A percentile compares a stretch with the other conserved stretches of the same genome.
Evolutionary conservation across 2,888 invertebrate genomes (phyloP).

Genomic region (Clostera curtula): DNA sequence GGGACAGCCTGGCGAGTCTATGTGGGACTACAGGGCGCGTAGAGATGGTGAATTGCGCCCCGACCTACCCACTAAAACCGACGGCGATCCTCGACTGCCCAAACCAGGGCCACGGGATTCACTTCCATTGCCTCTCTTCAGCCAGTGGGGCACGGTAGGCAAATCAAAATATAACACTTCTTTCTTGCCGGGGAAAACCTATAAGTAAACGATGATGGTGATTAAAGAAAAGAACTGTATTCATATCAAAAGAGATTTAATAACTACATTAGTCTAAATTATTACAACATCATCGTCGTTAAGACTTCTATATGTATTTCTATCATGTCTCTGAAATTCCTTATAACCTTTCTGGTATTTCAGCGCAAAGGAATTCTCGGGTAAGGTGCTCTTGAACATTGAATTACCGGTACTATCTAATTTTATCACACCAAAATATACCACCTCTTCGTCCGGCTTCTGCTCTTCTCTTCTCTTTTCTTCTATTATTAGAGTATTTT

Average conservation of each 20-base stretch:
- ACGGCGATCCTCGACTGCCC: too few relatives aligned
- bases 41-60: too few relatives aligned
- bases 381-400: slow-evolving; percentile 37
- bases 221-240: too few relatives aligned
- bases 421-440: slow-evolving; percentile 59
- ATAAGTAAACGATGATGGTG: too few relatives aligned
- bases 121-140: too few relatives aligned
- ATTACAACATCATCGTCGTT: slow-evolving; percentile 42
- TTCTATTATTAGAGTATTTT: slow-evolving; percentile 48
- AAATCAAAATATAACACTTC: too few relatives aligned
- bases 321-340: slow-evolving; percentile 22
- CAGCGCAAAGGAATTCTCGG: slow-evolving; percentile 52
- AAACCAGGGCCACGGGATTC: too few relatives aligned
- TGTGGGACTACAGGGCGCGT: too few relatives aligned
- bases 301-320: slow-evolving; percentile 35
- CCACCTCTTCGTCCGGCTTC: slow-evolving; percentile 27
- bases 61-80: too few relatives aligned
- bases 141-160: too few relatives aligned
- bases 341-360: slow-evolving; percentile 61
- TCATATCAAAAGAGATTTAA: slow-evolving; percentile 1
- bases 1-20: too few relatives aligned
- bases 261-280: slow-evolving; percentile 20
- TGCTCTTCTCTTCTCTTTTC: slow-evolving; percentile 37
- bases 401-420: slow-evolving; percentile 44
- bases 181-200: too few relatives aligned